A percentile compares a stretch with the other conserved stretches of the same genome.
These are phyloP conservation scores for Saccopteryx bilineata DNA, from an alignment of 2,113 vertebrate species.

Conservation along the genomic window DNA sequence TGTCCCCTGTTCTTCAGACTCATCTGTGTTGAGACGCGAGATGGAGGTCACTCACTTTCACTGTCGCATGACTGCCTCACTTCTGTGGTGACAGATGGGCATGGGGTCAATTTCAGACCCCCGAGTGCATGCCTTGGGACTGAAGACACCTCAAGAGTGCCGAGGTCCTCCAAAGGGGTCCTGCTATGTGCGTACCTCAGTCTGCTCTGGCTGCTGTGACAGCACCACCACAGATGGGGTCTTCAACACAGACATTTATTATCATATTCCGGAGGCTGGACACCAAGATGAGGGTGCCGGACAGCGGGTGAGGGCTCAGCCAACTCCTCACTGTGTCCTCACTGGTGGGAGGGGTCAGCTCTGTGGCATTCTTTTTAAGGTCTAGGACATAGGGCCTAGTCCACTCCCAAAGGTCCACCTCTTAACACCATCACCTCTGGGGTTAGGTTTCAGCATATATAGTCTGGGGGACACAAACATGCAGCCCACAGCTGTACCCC, in stretches of 20 bases:
- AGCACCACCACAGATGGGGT: neutral
- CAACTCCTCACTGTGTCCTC: neutral
- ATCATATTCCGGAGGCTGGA: neutral
- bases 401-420: too few species aligned
- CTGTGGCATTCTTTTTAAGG: neutral
- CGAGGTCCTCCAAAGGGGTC: neutral
- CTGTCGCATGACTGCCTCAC: neutral
- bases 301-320: neutral
- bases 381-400: neutral
- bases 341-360: rapidly evolving
- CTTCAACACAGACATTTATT: neutral
- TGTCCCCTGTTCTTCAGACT: neutral
- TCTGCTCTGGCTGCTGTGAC: neutral
- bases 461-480: neutral
- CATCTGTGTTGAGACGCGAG: neutral
- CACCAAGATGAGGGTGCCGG: rapidly evolving
- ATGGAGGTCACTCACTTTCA: neutral
- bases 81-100: neutral
- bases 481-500: neutral
- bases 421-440: neutral
- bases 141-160: neutral
- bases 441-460: too few species aligned
- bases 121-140: neutral
- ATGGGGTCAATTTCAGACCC: neutral
- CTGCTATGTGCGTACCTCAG: neutral